phyloP scores from a whole-genome alignment of 2,797 vertebrate species.

The Enteromius argenteus region DNA sequence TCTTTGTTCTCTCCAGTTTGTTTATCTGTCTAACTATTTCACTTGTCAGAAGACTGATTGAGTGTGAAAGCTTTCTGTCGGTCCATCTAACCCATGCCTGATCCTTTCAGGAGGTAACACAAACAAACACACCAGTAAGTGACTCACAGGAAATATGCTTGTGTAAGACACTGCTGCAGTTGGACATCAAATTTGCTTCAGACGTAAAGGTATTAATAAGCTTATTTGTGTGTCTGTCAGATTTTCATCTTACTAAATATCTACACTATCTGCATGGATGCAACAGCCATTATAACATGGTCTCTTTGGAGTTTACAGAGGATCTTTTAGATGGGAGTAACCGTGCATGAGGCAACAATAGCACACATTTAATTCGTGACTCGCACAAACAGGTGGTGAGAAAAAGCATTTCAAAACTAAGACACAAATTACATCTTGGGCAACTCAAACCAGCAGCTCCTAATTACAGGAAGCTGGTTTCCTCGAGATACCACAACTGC shows the following conservation, averaged over 20 bases:
- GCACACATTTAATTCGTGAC: not conserved
- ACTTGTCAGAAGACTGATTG: slow-evolving; percentile 83
- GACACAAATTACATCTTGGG: not conserved
- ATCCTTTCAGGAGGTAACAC: slow-evolving; percentile 86
- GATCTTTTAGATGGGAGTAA: not conserved
- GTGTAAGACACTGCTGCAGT: not conserved
- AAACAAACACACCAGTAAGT: not conserved
- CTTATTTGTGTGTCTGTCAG: not conserved
- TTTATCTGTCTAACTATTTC: slow-evolving; percentile 80
- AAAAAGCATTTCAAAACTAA: slow-evolving; percentile 13
- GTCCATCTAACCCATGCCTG: slow-evolving; percentile 87
- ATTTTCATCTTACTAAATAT: not conserved
- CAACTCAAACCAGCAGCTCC: slow-evolving; percentile 15
- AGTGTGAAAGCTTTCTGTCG: slow-evolving; percentile 84
- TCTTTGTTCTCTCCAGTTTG: not conserved
- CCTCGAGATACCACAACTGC: not conserved
- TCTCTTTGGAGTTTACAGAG: not conserved
- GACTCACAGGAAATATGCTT: not conserved
- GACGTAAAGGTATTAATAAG: not conserved
- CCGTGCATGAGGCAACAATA: not conserved
- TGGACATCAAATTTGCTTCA: not conserved
- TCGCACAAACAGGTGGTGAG: not conserved
- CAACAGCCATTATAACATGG: not conserved
- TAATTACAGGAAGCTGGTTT: slow-evolving; percentile 10
- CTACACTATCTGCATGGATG: not conserved